Base-by-base conservation (phyloP, 2,888 invertebrate species). In the Plebejus anna region DNA sequence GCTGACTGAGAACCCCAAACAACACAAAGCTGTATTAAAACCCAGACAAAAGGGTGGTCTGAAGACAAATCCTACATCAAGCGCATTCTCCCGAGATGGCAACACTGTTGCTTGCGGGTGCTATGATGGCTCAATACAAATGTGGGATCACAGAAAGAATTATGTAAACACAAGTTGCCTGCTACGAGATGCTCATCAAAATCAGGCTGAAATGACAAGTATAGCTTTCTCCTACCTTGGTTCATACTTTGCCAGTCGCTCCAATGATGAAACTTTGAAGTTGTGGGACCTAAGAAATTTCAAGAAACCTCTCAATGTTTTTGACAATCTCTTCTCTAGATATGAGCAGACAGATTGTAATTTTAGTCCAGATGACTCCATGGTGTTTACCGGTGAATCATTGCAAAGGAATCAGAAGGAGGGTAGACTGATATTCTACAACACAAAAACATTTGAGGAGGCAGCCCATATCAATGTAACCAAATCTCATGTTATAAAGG, bases 61-160 rank as follows among this genome's bases (percentile, higher is more conserved):
- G 0, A 97, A 97, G 86, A 97, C 97, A 0, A 95, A 96, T 78
- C 98, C 99, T 0, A 97, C 97, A 0, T 94, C 98, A 0, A 98
- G 98, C 86, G 94, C 95, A 0, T 99, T 96, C 86, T 98, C 96
- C 75, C 94, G 97, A 77, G 98, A 98, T 84, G 98, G 98, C 0
- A 96, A 96, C 77, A 95, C 97, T 0, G 97, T 99, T 4, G 97
- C 97, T 0, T 97, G 98, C 77, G 99, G 97, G 0, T 99, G 99
- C 85, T 95, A 95, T 71, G 99, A 99, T 89, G 99, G 99, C 0
- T 98, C 98, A 0, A 95, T 99, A 76, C 99, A 99, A 89, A 96
- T 99, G 92, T 99, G 99, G 99, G 99, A 99, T 86, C 97, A 98
- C 75, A 95, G 98, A 47, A 98, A 97, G 85, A 96, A 96, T 85